Evolutionary conservation across 2,113 vertebrate species (phyloP).

Genomic region (Mobula hypostoma): DNA sequence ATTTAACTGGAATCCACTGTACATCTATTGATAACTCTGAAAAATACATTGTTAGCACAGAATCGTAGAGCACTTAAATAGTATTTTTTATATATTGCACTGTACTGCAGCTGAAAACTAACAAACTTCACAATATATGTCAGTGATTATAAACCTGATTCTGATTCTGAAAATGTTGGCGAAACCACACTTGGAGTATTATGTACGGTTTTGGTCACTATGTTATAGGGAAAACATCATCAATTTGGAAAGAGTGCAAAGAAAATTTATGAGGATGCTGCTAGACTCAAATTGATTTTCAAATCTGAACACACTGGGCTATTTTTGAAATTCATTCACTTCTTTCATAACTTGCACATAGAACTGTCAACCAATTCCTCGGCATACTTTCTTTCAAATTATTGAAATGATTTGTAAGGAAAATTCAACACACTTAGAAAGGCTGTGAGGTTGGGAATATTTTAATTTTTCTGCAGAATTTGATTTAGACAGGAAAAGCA

Average conservation of each 20-base stretch:
- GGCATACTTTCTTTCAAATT: background rate
- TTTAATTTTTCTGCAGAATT: background rate
- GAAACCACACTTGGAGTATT: background rate
- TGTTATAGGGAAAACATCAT: too few relatives aligned
- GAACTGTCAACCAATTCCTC: background rate
- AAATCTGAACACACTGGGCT: background rate
- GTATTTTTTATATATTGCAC: too few relatives aligned
- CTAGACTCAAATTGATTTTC: too few relatives aligned
- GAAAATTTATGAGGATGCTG: too few relatives aligned
- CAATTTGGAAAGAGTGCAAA: too few relatives aligned
- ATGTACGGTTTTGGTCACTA: background rate
- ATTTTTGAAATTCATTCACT: background rate
- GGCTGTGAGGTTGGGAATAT: background rate
- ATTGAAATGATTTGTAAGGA: background rate
- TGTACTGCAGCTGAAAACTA: too few relatives aligned
- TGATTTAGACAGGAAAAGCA: background rate
- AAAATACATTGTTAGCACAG: background rate
- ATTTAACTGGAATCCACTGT: too few relatives aligned
- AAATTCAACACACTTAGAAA: background rate
- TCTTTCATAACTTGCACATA: background rate
- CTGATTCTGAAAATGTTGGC: too few relatives aligned
- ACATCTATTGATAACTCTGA: background rate
- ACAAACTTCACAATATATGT: too few relatives aligned
- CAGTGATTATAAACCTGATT: too few relatives aligned
- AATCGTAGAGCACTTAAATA: too few relatives aligned